Base-by-base conservation (phyloP, 2,888 invertebrate species). In the Disparrhopalites patrizii region DNA sequence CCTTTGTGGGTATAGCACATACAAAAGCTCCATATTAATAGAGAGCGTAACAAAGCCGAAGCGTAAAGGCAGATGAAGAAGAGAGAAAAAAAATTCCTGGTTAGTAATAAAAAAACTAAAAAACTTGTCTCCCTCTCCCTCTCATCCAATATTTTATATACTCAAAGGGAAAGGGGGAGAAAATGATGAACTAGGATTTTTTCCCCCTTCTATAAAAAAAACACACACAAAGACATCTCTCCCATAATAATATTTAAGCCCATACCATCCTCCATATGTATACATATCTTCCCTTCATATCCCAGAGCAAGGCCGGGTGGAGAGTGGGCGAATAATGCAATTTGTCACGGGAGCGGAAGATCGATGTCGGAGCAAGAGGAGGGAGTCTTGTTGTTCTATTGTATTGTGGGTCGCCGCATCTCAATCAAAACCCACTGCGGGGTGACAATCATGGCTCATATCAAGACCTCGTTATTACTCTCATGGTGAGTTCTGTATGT, bases 261-360 rank as follows among this genome's bases (percentile, higher is more conserved):
- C n/a, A n/a, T n/a, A n/a, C n/a, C n/a, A n/a, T n/a, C n/a, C n/a
- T n/a, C n/a, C n/a, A n/a, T n/a, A n/a, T n/a, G n/a, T n/a, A n/a
- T n/a, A n/a, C n/a, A n/a, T n/a, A n/a, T n/a, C n/a, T n/a, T n/a
- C n/a, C n/a, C n/a, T n/a, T n/a, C n/a, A n/a, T n/a, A n/a, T n/a
- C n/a, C n/a, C n/a, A n/a, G n/a, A n/a, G n/a, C n/a, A n/a, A n/a
- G n/a, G n/a, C n/a, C n/a, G n/a, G n/a, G n/a, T 51, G 36, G 50
- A 62, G 60, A 64, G 67, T 67, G 65, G 65, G 68, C 65, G 68
- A 65, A 65, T 68, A 68, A 68, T 68, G 51, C 65, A 62, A 68
- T 68, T 68, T 68, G 68, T 68, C 68, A 68, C 55, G 60, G 65
- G 58, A 50, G 58, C 58, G 58, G 58, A 65, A 65, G 65, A 57